Percentiles rank a stretch among this genome's conserved stretches.
phyloP scores from a whole-genome alignment of 2,113 vertebrate genomes.

The Scalopus aquaticus region DNA sequence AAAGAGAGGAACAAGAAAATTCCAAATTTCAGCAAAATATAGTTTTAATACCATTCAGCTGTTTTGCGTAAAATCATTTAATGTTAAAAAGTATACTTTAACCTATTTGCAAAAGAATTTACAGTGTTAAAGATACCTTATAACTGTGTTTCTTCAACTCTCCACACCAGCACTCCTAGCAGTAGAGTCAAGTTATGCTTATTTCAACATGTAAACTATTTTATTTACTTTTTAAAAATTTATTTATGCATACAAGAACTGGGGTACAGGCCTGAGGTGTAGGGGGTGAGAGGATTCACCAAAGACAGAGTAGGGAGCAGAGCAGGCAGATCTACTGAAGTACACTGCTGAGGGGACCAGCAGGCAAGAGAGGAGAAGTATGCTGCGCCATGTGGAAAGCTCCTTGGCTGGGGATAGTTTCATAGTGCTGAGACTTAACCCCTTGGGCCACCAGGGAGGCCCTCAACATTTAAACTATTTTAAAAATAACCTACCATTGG shows the following conservation, averaged over 20 bases:
- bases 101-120: background rate
- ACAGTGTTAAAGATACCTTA: background rate
- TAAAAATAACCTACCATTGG: background rate
- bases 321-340: too few relatives aligned
- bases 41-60: conserved; percentile 13
- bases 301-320: too few relatives aligned
- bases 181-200: background rate
- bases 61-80: background rate
- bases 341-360: too few relatives aligned
- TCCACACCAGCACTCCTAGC: background rate
- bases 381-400: too few relatives aligned
- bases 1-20: conserved; percentile 20
- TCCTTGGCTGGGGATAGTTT: too few relatives aligned
- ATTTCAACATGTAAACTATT: conserved; percentile 9
- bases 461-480: conserved; percentile 1
- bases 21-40: background rate
- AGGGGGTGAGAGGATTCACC: too few relatives aligned
- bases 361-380: too few relatives aligned
- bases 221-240: too few relatives aligned
- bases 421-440: too few relatives aligned
- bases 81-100: background rate
- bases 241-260: too few relatives aligned
- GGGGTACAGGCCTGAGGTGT: too few relatives aligned
- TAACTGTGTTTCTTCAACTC: conserved; percentile 11
- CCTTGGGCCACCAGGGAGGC: too few relatives aligned